Evolutionary conservation across 2,797 vertebrate species (phyloP).

Genomic region (Micropoecilia bifurca): DNA sequence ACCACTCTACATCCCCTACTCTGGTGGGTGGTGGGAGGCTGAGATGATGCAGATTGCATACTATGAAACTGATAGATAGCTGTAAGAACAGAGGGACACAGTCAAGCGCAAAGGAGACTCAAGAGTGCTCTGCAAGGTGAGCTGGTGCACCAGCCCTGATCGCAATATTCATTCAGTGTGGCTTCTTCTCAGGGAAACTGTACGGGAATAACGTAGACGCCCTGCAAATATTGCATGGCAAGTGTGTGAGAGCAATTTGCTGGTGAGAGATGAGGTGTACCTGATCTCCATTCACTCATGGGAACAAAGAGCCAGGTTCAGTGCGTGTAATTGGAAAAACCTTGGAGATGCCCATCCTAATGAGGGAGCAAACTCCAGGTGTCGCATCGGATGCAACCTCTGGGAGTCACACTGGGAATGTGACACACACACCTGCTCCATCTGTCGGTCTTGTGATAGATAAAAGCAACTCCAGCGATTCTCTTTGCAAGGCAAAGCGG

Average conservation of each 20-base stretch:
- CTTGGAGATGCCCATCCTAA: constrained; percentile 63
- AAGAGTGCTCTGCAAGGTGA: constrained; percentile 70
- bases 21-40: constrained; percentile 75
- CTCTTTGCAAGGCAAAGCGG: background rate
- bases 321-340: constrained; percentile 61
- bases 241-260: constrained; percentile 45
- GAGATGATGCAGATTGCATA: constrained; percentile 77
- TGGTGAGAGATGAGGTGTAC: constrained; percentile 43
- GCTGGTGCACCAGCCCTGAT: constrained; percentile 51
- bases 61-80: constrained; percentile 80
- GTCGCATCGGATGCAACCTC: constrained; percentile 57
- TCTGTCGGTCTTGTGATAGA: constrained; percentile 26
- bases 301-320: constrained; percentile 41
- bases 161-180: constrained; percentile 57
- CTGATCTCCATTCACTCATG: constrained; percentile 42
- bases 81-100: constrained; percentile 73
- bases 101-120: constrained; percentile 74
- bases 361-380: constrained; percentile 61
- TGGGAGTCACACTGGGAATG: constrained; percentile 47
- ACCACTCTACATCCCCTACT: constrained; percentile 52
- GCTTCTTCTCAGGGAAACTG: constrained; percentile 34
- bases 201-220: constrained; percentile 13
- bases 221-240: constrained; percentile 7
- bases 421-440: constrained; percentile 42
- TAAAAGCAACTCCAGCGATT: background rate